Conservation (phyloP, 2,888 invertebrate genomes). For the Tetrapedia diversipes region DNA sequence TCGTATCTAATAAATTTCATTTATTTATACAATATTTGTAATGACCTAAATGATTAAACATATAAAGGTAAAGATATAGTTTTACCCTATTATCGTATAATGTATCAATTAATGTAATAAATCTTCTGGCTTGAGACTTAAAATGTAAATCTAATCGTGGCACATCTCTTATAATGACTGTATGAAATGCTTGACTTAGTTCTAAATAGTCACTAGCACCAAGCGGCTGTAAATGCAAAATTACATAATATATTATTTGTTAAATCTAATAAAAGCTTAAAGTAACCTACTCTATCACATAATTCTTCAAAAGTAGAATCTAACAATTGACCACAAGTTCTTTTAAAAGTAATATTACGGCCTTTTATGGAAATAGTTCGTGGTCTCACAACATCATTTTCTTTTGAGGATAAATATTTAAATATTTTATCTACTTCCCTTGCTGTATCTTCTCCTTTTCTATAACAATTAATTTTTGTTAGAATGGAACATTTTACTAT, state of each 20-base stretch:
- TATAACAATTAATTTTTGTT: slow-evolving; percentile 77
- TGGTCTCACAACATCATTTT: slow-evolving; percentile 94
- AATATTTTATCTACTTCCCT: slow-evolving; percentile 91
- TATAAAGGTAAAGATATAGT: not conserved
- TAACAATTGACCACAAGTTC: slow-evolving; percentile 95
- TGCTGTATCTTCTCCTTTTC: slow-evolving; percentile 87
- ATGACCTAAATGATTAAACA: slow-evolving; percentile 46
- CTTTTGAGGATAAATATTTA: slow-evolving; percentile 93
- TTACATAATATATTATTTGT: not conserved
- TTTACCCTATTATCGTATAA: slow-evolving; percentile 95
- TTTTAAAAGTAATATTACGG: slow-evolving; percentile 93
- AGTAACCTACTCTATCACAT: slow-evolving; percentile 90
- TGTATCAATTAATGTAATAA: slow-evolving; percentile 98
- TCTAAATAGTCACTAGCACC: slow-evolving; percentile 98
- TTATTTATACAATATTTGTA: slow-evolving; percentile 38
- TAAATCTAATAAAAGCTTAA: not conserved
- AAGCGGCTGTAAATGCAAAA: slow-evolving; percentile 85
- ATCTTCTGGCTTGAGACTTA: slow-evolving; percentile 95
- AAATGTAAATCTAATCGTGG: slow-evolving; percentile 91
- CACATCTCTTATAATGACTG: slow-evolving; percentile 94
- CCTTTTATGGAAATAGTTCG: slow-evolving; percentile 94
- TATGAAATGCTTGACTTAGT: slow-evolving; percentile 96
- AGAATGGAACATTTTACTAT: not conserved
- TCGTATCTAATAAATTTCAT: slow-evolving; percentile 84
- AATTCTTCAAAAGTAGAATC: slow-evolving; percentile 95